Evolutionary conservation across 2,797 vertebrate genomes (phyloP).

Genomic region (Pseudotriccus pelzelni): DNA sequence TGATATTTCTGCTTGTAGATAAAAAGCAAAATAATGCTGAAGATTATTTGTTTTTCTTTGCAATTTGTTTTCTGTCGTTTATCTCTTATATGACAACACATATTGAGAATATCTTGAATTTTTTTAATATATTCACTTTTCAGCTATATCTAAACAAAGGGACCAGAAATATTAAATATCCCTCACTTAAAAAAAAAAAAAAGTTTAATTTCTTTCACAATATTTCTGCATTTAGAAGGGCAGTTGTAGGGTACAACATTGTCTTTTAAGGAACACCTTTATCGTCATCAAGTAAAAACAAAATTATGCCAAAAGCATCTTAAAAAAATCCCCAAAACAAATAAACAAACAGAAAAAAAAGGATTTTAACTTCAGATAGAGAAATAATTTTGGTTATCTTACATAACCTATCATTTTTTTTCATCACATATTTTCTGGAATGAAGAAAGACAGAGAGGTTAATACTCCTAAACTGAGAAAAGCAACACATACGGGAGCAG

Average conservation of each 20-base stretch:
- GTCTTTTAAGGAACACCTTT: not conserved
- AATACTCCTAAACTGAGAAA: not conserved
- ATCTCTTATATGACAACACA: not conserved
- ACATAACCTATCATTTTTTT: not conserved
- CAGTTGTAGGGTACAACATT: not conserved
- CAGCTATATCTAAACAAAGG: not conserved
- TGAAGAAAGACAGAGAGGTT: not conserved
- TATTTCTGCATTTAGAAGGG: not conserved
- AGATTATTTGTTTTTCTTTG: not conserved
- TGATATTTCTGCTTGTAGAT: not conserved
- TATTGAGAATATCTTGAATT: not conserved
- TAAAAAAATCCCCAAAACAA: not conserved
- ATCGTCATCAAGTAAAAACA: not conserved
- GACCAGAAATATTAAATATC: not conserved
- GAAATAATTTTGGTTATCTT: not conserved
- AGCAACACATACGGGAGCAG: not conserved
- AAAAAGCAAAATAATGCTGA: not conserved
- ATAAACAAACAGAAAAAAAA: not conserved
- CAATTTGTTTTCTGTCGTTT: not conserved
- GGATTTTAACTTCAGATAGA: not conserved
- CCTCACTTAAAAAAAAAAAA: not conserved
- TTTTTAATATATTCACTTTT: not conserved
- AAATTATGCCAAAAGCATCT: not conserved
- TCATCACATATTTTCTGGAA: not conserved
- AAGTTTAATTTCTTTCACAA: not conserved